These are phyloP conservation scores for Musca domestica DNA, from an alignment of 1,140 invertebrate genomes.

Conservation along the genomic window DNA sequence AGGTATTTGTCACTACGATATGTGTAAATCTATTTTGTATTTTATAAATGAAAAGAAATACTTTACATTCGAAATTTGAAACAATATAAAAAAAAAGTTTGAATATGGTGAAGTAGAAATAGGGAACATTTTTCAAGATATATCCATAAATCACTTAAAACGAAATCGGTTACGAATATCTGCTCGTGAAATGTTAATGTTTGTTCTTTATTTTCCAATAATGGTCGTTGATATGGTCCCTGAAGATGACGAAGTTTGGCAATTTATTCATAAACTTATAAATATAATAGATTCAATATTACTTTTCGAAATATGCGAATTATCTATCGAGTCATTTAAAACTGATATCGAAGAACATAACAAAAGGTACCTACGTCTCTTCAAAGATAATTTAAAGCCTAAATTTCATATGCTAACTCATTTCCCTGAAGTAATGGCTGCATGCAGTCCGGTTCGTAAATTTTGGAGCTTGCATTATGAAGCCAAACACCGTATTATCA, in stretches of 20 bases:
- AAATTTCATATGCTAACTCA: no score
- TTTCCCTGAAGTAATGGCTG: no score
- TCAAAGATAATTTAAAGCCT: no score
- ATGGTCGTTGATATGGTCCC: conserved; percentile 37
- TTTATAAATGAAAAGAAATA: conserved; percentile 32
- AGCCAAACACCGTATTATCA: no score
- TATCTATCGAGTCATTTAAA: no score
- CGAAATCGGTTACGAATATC: conserved; percentile 34
- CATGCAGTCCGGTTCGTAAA: no score
- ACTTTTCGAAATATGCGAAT: not conserved
- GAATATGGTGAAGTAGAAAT: conserved; percentile 30
- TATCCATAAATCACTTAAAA: conserved; percentile 30
- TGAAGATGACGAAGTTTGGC: conserved; percentile 34
- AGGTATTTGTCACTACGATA: conserved; percentile 30
- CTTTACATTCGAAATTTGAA: conserved; percentile 30
- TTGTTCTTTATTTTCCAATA: conserved; percentile 34
- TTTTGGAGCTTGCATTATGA: no score
- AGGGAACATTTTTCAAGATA: conserved; percentile 28
- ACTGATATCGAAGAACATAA: no score
- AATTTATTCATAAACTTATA: conserved; percentile 29
- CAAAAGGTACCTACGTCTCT: no score
- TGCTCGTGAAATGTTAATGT: conserved; percentile 36
- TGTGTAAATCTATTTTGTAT: conserved; percentile 31
- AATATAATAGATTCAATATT: not conserved
- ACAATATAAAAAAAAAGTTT: conserved; percentile 32